Conservation (phyloP, 2,888 invertebrate genomes). For the Teleogryllus oceanicus region DNA sequence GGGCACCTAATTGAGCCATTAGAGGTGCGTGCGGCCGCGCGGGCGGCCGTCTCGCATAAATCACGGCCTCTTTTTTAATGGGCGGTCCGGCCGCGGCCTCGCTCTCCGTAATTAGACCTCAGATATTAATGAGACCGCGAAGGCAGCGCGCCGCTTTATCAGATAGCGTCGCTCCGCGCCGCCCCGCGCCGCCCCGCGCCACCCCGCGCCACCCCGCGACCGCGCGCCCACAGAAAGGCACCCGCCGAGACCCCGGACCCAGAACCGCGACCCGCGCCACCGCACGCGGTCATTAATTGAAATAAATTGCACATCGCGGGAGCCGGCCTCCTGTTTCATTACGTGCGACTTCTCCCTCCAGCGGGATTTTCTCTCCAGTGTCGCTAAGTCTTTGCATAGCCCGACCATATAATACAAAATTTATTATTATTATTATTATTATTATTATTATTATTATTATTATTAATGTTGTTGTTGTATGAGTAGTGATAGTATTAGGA, state of each 20-base stretch:
- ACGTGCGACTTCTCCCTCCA: background rate
- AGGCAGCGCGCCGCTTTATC: background rate
- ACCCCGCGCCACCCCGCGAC: background rate
- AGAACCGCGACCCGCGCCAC: background rate
- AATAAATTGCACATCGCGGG: background rate
- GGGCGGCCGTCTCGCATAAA: background rate
- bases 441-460: no score
- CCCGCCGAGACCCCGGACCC: background rate
- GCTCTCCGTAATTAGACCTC: background rate
- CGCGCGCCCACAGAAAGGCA: background rate
- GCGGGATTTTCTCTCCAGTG: background rate
- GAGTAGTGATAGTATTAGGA: no score
- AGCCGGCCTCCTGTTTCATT: background rate
- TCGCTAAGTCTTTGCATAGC: background rate
- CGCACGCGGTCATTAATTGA: constrained; percentile 7
- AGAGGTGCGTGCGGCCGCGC: constrained; percentile 18
- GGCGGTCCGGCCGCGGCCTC: background rate
- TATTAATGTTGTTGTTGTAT: no score
- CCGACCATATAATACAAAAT: background rate
- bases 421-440: background rate
- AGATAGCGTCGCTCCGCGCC: background rate
- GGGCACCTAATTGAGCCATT: background rate
- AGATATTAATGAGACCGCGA: background rate
- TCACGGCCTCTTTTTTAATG: constrained; percentile 6
- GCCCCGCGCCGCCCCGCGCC: no score